These are phyloP conservation scores for Saguinus imperator DNA, from an alignment of 2,113 vertebrate species.

Conservation along the genomic window DNA sequence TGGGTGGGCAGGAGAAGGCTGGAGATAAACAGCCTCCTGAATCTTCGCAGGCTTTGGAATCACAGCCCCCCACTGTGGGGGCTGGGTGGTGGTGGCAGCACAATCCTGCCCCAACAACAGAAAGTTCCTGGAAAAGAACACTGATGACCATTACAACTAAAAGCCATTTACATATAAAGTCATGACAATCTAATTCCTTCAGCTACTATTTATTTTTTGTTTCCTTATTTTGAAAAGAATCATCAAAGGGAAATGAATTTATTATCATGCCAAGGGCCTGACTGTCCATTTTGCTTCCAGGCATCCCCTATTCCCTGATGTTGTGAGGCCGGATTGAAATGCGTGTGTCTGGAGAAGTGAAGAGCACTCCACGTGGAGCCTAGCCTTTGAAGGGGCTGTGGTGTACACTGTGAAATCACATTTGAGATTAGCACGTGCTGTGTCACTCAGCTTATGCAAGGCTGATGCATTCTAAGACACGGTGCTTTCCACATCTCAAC, in stretches of 20 bases:
- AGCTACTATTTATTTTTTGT: background rate
- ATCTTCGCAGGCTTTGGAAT: background rate
- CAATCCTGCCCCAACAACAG: background rate
- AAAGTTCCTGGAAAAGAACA: background rate
- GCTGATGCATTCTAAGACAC: slow-evolving; percentile 7
- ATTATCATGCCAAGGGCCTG: slow-evolving; percentile 30
- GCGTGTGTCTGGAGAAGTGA: background rate
- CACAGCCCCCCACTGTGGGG: background rate
- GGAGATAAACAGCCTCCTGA: background rate
- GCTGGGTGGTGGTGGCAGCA: too few relatives aligned
- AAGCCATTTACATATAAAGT: background rate
- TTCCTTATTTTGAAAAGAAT: background rate
- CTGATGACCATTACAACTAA: background rate
- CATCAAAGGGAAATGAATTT: slow-evolving; percentile 11
- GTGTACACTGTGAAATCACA: background rate
- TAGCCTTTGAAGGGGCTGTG: background rate
- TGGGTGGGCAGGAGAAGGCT: background rate
- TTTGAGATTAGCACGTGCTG: background rate
- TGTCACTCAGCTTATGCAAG: slow-evolving; percentile 27
- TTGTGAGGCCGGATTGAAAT: background rate
- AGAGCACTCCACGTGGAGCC: background rate
- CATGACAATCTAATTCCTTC: background rate
- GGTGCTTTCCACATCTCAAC: background rate
- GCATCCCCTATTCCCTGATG: slow-evolving; percentile 37
- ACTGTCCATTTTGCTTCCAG: slow-evolving; percentile 35